Evolutionary conservation across 2,113 vertebrate genomes (phyloP).

Genomic region (Numida meleagris): DNA sequence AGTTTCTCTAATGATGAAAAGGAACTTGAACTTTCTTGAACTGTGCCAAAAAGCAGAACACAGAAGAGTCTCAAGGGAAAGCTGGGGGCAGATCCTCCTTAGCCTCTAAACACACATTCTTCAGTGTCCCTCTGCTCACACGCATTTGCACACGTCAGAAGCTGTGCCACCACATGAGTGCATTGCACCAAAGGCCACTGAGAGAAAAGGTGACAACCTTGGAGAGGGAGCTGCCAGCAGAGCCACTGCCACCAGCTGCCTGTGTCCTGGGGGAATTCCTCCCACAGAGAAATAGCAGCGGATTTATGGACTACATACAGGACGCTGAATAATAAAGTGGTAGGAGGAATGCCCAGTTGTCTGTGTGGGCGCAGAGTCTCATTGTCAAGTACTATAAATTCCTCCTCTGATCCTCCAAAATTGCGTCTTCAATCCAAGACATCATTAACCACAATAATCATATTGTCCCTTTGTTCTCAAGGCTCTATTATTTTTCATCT

Average conservation of each 20-base stretch:
- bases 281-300: not conserved
- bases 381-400: slow-evolving; percentile 29
- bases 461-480: slow-evolving; percentile 3
- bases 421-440: not conserved
- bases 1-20: not conserved
- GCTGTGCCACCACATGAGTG: rapidly evolving
- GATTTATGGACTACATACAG: not conserved
- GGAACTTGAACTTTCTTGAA: not conserved
- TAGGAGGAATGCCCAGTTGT: slow-evolving; percentile 30
- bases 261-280: not conserved
- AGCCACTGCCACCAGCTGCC: not conserved
- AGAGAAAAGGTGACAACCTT: not conserved
- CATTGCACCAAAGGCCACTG: not conserved
- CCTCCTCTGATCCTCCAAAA: not conserved
- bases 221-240: not conserved
- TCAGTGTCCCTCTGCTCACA: rapidly evolving
- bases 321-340: not conserved
- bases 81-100: not conserved
- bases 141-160: rapidly evolving
- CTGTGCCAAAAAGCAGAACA: not conserved
- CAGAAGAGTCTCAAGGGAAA: not conserved
- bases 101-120: rapidly evolving
- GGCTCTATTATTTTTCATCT: not conserved
- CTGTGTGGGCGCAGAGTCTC: not conserved
- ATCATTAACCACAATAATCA: not conserved